Evolutionary conservation across 2,113 vertebrate genomes (phyloP).

Genomic region (Dermatemys mawii): DNA sequence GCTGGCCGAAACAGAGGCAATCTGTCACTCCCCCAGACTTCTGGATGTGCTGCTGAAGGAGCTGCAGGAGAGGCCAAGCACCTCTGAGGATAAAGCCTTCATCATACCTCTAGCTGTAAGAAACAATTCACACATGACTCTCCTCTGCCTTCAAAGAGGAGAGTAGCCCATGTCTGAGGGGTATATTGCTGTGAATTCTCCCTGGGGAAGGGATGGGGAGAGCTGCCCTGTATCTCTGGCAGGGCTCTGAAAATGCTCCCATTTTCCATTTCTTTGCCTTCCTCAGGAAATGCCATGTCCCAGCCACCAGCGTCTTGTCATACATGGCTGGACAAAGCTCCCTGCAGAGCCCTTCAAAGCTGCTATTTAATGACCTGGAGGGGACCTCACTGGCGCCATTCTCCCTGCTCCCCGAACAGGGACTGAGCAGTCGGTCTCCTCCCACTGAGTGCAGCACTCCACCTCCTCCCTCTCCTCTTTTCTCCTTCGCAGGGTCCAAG

Average conservation of each 20-base stretch:
- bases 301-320: background rate
- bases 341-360: background rate
- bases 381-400: background rate
- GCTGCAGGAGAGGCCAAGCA: conserved; percentile 58
- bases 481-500: background rate
- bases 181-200: background rate
- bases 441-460: fast-evolving
- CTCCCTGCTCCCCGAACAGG: background rate
- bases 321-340: background rate
- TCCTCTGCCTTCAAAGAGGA: background rate
- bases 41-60: conserved; percentile 62
- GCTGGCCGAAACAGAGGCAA: conserved; percentile 48
- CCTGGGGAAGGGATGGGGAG: background rate
- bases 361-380: background rate
- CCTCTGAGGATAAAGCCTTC: conserved; percentile 50
- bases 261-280: background rate
- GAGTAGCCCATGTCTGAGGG: background rate
- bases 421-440: background rate
- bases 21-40: conserved; percentile 48
- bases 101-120: conserved; percentile 61
- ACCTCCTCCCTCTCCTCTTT: background rate
- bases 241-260: background rate
- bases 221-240: background rate
- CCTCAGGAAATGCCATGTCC: background rate
- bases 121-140: background rate